Base-by-base conservation (phyloP, 2,888 invertebrate species). In the Andrena bucephala region DNA sequence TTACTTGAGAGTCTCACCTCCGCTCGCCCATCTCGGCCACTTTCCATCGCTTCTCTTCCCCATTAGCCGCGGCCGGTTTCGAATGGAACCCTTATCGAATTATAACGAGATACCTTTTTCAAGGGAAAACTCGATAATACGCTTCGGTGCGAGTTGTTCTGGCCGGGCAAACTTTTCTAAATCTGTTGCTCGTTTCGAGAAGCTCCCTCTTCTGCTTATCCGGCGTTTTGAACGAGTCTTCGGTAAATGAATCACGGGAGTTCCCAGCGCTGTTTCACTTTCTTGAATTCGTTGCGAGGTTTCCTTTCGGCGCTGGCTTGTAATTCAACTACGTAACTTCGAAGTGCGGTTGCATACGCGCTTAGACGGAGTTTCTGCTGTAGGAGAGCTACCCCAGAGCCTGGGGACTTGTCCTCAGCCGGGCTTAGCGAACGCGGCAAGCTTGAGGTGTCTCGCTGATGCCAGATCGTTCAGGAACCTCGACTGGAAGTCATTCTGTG, bases 21-120 rank as follows among this genome's bases (percentile, higher is more conserved):
- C 72, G 77, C 78, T 73, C 85, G 79, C 72, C 73, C 80, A 77
- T 83, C 85, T 69, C 69, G 67, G 68, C 76, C 80, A 72, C 82
- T 85, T 81, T 73, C 79, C 77, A 76, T 75, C 81, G 81, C 74
- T 76, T 81, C 87, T 85, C 63, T 72, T 75, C 81, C 67, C 80
- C 84, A 87, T 87, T 85, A 86, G 73, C 75, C 42, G n/a, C 66
- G 68, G 33, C 78, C 79, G 78, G 52, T 63, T 74, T 87, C 70
- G 59, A 84, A 70, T 48, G 50, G 57, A 59, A 31, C 10, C 54
- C 74, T 87, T 84, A 87, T 87, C 86, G 86, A 86, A 86, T 87
- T 85, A 82, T 86, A 89, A 84, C 83, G 85, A 84, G 82, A 67
- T 81, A 68, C 78, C 83, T 85, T 68, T 68, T 24, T 54, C 42